Percentiles rank a stretch among this genome's conserved stretches.
Evolutionary conservation across 2,113 vertebrate species (phyloP).

Genomic region (Chaetodon auriga): DNA sequence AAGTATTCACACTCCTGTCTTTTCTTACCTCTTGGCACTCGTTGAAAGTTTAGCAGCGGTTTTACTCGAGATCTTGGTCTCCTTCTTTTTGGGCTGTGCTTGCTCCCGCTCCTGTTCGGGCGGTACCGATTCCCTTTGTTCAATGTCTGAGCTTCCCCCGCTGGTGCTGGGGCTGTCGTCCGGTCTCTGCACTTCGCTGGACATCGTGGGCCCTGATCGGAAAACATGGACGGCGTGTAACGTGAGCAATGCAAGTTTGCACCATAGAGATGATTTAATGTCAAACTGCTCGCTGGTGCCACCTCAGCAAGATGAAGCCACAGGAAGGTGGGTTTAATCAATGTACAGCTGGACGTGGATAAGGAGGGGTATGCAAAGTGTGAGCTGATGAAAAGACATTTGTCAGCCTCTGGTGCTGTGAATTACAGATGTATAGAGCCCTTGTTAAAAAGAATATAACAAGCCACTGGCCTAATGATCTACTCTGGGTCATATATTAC

Average conservation of each 20-base stretch:
- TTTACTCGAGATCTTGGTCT: constrained; percentile 99
- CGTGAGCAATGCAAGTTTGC: neutral
- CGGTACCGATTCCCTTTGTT: constrained; percentile 93
- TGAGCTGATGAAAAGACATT: constrained; percentile 21
- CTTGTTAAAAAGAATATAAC: constrained; percentile 12
- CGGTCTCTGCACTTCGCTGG: constrained; percentile 96
- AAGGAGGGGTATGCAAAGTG: neutral
- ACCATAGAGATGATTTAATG: constrained; percentile 5
- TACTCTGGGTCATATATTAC: constrained; percentile 3
- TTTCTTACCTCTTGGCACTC: constrained; percentile 96
- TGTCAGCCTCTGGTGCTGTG: neutral
- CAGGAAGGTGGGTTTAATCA: neutral
- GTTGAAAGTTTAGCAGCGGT: constrained; percentile 98
- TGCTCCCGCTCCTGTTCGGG: constrained; percentile 96
- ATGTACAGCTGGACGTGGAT: neutral
- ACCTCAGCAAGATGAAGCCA: constrained; percentile 16
- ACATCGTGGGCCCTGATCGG: constrained; percentile 90
- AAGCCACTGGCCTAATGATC: constrained; percentile 19
- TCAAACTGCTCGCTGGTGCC: neutral
- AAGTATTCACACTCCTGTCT: neutral
- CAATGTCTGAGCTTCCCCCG: constrained; percentile 97
- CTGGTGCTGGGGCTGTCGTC: constrained; percentile 99
- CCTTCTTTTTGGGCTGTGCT: constrained; percentile 98
- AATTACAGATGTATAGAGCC: neutral
- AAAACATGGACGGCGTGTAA: neutral